Percentiles rank a stretch among this genome's conserved stretches.
Conservation (phyloP, 64 coral and sea anemone genomes). For the Stichodactyla mertensii region DNA sequence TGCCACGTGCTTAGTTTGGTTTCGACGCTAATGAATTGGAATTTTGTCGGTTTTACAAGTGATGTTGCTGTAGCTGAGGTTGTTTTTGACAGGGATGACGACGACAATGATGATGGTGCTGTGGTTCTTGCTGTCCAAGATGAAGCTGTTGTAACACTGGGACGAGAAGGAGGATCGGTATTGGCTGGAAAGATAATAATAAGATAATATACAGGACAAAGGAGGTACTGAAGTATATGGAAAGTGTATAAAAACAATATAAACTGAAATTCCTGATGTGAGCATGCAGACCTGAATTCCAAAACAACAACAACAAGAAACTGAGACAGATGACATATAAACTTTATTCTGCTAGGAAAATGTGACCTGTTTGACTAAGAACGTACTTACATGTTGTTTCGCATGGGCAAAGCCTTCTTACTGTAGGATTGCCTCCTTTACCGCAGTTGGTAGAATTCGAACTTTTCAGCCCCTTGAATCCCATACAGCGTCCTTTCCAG, state of each 20-base stretch:
- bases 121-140: not conserved
- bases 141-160: not conserved
- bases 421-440: not conserved
- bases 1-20: not conserved
- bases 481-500: not conserved
- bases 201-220: not conserved
- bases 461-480: not conserved
- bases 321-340: not conserved
- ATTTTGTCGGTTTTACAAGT: not conserved
- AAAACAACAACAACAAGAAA: too few relatives aligned
- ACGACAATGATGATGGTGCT: not conserved
- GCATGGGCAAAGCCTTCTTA: constrained; percentile 8
- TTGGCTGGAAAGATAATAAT: not conserved
- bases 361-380: too few relatives aligned
- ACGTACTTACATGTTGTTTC: not conserved
- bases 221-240: not conserved
- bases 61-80: not conserved
- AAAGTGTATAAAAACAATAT: too few relatives aligned
- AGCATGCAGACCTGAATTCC: too few relatives aligned
- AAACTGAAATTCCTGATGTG: too few relatives aligned
- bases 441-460: not conserved
- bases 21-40: not conserved
- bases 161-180: not conserved
- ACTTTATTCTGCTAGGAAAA: too few relatives aligned
- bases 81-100: not conserved